Percentiles rank a stretch among this genome's conserved stretches.
These are phyloP conservation scores for Caenorhabditis parvicauda DNA, from an alignment of 2,888 invertebrate genomes.

Conservation along the genomic window DNA sequence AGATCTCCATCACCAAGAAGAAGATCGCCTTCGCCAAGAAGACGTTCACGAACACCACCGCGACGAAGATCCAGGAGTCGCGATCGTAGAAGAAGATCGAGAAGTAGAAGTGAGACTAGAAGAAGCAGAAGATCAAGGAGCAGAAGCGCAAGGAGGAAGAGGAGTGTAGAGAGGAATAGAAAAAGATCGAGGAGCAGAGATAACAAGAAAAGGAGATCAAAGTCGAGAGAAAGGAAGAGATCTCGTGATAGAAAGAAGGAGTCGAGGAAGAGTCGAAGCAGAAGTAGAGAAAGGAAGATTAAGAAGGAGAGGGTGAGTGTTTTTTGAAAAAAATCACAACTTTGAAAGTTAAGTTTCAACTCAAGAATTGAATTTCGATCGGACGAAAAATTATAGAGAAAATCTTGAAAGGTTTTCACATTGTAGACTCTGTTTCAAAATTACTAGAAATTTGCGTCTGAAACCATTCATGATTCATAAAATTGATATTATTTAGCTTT, in stretches of 20 bases:
- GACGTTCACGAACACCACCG: conserved; percentile 1
- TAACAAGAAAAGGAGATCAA: conserved; percentile 19
- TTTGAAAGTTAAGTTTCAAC: no score
- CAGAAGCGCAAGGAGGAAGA: conserved; percentile 3
- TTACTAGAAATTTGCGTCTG: no score
- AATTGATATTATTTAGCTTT: no score
- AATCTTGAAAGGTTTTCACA: no score
- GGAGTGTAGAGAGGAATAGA: conserved; percentile 4
- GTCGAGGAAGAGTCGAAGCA: conserved; percentile 12
- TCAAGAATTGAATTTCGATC: no score
- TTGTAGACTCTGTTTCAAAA: no score
- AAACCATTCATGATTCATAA: no score
- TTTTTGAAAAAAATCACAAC: no score
- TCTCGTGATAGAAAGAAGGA: conserved; percentile 22
- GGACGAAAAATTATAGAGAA: no score
- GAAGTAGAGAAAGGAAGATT: conserved; percentile 9
- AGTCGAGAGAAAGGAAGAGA: conserved; percentile 30
- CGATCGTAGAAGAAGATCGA: conserved; percentile 14
- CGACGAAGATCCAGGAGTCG: conserved; percentile 10
- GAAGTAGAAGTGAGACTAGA: not conserved
- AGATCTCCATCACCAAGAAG: conserved; percentile 30
- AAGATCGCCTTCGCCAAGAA: conserved; percentile 19
- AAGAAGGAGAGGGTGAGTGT: no score
- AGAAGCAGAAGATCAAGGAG: not conserved
- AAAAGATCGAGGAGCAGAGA: conserved; percentile 25